Base-by-base conservation (phyloP, 2,888 invertebrate species). In the Hoplodrina ambigua region DNA sequence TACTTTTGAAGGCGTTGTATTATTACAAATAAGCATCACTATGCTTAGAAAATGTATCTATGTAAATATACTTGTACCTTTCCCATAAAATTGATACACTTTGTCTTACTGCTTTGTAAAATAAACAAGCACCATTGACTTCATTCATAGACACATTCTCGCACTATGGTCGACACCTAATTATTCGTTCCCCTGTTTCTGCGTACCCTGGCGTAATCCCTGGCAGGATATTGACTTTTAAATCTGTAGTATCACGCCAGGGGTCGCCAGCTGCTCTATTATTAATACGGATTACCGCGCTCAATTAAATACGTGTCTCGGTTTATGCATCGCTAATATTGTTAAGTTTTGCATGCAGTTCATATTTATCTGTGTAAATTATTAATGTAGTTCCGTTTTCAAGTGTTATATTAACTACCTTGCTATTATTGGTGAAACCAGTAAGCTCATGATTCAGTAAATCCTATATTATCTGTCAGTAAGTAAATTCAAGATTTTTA, bases 201-300 rank as follows among this genome's bases (percentile, higher is more conserved):
- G 5, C 59, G 74, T 59, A 74, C 72, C 75, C 69, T 49, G 56
- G 56, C 41, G 62, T 83, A 83, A 83, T 85, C 83, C 78, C 66
- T 49, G 44, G 11, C 73, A 75, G 81, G 73, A 86, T 86, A 88
- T 89, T 90, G 90, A 90, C 90, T 90, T 89, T 88, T 87, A 88
- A 89, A 90, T 88, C 88, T 85, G 86, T 83, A 75, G 61, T 70
- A 83, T 81, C 83, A 85, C 87, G 71, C 72, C 66, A 77, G 83
- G 78, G 82, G 82, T 69, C 72, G 84, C 86, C 87, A 87, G 88
- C 85, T 89, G 88, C 77, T 85, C 53, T 72, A 74, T 80, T 89
- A 89, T 89, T 89, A 90, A 90, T 85, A 83, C 81, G 88, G 89
- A 89, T 90, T 89, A 90, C 82, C 61, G 64, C 75, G 84, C 86